Conservation (phyloP, 2,797 vertebrate species). For the Galaxias olidus region DNA sequence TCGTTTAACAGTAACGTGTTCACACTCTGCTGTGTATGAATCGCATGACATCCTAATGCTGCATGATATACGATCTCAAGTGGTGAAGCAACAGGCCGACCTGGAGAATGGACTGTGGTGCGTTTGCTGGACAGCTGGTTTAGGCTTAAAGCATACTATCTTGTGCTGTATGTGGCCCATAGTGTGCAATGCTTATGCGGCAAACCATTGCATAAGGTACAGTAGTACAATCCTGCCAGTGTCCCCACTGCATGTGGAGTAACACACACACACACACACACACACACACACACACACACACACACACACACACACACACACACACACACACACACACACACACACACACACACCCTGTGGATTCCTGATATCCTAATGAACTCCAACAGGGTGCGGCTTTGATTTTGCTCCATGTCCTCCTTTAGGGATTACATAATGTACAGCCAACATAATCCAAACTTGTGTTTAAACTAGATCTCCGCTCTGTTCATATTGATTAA, state of each 20-base stretch:
- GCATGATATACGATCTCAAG: background rate
- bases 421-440: slow-evolving; percentile 55
- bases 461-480: slow-evolving; percentile 50
- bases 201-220: background rate
- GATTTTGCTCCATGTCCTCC: slow-evolving; percentile 38
- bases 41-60: background rate
- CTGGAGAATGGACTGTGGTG: slow-evolving; percentile 15
- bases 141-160: slow-evolving; percentile 9
- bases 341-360: slow-evolving; percentile 1
- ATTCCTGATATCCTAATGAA: slow-evolving; percentile 21
- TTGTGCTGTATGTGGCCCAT: background rate
- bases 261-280: slow-evolving; percentile 5
- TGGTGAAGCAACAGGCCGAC: slow-evolving; percentile 6
- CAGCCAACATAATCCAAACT: slow-evolving; percentile 50
- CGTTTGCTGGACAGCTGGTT: slow-evolving; percentile 10
- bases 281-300: slow-evolving; percentile 7
- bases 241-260: background rate
- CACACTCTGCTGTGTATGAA: no score
- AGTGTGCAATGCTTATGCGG: background rate
- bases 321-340: slow-evolving; percentile 6
- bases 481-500: slow-evolving; percentile 40
- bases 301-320: slow-evolving; percentile 6
- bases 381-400: slow-evolving; percentile 28
- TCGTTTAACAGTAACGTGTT: no score
- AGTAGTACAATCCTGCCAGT: background rate